A percentile compares a stretch with the other conserved stretches of the same genome.
phyloP scores from a whole-genome alignment of 2,113 vertebrate genomes.

The Xenopus borealis region DNA sequence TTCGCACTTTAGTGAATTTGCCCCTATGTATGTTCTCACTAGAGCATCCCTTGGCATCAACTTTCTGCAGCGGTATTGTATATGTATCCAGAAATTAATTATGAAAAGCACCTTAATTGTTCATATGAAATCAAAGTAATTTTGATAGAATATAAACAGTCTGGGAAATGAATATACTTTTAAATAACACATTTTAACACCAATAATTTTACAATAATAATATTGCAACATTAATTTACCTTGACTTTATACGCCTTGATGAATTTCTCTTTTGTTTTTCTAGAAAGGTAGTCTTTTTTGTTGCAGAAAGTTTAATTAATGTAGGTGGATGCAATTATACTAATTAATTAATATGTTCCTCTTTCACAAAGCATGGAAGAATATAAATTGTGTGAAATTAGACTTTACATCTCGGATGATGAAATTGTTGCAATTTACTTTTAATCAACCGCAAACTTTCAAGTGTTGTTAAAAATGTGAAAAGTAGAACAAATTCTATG shows the following conservation, averaged over 20 bases:
- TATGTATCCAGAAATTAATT: no score
- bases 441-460: not conserved
- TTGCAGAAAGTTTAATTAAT: not conserved
- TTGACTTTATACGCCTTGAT: not conserved
- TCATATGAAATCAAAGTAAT: no score
- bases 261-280: not conserved
- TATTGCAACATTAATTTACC: not conserved
- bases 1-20: no score
- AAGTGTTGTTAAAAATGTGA: not conserved
- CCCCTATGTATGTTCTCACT: no score
- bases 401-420: not conserved
- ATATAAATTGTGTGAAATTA: not conserved
- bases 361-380: not conserved
- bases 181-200: not conserved
- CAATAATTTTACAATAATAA: no score
- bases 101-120: no score
- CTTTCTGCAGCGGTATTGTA: no score
- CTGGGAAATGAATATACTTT: not conserved
- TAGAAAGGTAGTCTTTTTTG: not conserved
- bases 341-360: constrained; percentile 6
- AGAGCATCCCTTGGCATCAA: no score
- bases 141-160: no score
- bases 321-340: not conserved
- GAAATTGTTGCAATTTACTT: not conserved
- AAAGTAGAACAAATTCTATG: not conserved